A percentile compares a stretch with the other conserved stretches of the same genome.
Conservation (phyloP, 2,113 vertebrate genomes). For the Lampris megalopsis region DNA sequence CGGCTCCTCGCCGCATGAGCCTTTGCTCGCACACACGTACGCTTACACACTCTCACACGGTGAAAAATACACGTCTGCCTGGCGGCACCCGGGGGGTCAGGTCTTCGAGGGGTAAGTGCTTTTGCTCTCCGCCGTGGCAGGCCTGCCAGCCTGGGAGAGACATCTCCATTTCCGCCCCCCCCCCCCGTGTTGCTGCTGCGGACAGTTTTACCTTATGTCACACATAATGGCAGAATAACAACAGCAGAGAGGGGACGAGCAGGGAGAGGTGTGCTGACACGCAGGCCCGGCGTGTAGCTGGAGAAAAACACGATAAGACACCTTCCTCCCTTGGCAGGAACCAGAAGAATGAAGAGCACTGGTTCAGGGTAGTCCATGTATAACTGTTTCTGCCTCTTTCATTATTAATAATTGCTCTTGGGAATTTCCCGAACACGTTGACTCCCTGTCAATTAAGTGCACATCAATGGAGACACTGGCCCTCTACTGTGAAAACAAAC, state of each 20-base stretch:
- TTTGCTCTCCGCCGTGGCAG: slow-evolving; percentile 54
- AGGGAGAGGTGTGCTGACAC: slow-evolving; percentile 20
- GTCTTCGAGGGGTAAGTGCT: slow-evolving; percentile 57
- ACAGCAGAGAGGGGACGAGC: not conserved
- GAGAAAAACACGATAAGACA: slow-evolving; percentile 54
- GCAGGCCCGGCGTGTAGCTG: not conserved
- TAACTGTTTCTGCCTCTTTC: slow-evolving; percentile 68
- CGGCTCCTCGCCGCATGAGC: not conserved
- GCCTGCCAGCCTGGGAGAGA: slow-evolving; percentile 24
- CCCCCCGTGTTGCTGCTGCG: slow-evolving; percentile 18
- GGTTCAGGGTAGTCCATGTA: slow-evolving; percentile 57
- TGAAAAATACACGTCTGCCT: not conserved
- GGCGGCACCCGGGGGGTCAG: slow-evolving; percentile 10
- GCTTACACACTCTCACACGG: slow-evolving; percentile 1
- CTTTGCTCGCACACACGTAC: not conserved
- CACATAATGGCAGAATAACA: slow-evolving; percentile 30
- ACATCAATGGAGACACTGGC: slow-evolving; percentile 77
- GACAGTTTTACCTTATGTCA: slow-evolving; percentile 60
- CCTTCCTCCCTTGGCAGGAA: slow-evolving; percentile 54
- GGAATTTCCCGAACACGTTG: slow-evolving; percentile 65
- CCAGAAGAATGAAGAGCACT: slow-evolving; percentile 57
- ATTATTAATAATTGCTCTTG: slow-evolving; percentile 78
- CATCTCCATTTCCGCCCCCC: slow-evolving; percentile 33
- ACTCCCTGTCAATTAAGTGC: slow-evolving; percentile 80
- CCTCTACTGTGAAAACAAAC: slow-evolving; percentile 59